phyloP scores from a whole-genome alignment of 2,113 vertebrate species.

The Xenopus laevis region DNA sequence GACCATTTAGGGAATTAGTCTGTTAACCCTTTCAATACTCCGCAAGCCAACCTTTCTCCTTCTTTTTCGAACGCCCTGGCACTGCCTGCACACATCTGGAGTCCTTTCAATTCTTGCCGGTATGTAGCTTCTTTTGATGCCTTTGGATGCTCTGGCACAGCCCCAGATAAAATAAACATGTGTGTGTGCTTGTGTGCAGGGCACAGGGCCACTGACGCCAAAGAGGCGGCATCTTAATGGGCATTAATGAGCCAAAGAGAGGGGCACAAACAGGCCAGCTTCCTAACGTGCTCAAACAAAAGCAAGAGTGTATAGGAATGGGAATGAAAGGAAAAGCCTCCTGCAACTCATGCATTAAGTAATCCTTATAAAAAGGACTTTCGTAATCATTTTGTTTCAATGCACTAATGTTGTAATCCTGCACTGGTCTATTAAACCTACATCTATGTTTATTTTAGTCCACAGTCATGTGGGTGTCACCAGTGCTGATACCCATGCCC shows the following conservation, averaged over 20 bases:
- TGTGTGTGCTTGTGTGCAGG: constrained; percentile 41
- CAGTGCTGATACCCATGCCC: too few relatives aligned
- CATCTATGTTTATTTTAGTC: too few relatives aligned
- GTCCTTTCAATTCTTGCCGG: constrained; percentile 20
- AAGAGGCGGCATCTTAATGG: constrained; percentile 42
- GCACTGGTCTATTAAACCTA: too few relatives aligned
- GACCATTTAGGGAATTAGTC: not conserved
- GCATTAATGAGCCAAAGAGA: constrained; percentile 41
- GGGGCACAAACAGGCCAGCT: constrained; percentile 37
- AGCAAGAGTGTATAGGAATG: constrained; percentile 1
- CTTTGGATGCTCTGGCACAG: constrained; percentile 33
- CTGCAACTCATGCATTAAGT: not conserved
- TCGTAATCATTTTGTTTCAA: too few relatives aligned
- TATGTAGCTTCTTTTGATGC: constrained; percentile 29
- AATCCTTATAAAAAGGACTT: not conserved
- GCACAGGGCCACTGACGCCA: constrained; percentile 36
- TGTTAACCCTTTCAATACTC: constrained; percentile 3
- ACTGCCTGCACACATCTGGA: constrained; percentile 10
- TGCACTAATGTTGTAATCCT: too few relatives aligned
- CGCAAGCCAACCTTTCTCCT: not conserved
- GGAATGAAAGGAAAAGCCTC: constrained; percentile 6
- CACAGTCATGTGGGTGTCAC: too few relatives aligned
- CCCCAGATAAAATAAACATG: constrained; percentile 44
- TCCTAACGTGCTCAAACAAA: constrained; percentile 21
- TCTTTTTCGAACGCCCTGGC: constrained; percentile 10